Evolutionary conservation across 2,888 invertebrate species (phyloP), one percentile per base, ranked within the genome.

Genomic region (Morpho achilles): DNA sequence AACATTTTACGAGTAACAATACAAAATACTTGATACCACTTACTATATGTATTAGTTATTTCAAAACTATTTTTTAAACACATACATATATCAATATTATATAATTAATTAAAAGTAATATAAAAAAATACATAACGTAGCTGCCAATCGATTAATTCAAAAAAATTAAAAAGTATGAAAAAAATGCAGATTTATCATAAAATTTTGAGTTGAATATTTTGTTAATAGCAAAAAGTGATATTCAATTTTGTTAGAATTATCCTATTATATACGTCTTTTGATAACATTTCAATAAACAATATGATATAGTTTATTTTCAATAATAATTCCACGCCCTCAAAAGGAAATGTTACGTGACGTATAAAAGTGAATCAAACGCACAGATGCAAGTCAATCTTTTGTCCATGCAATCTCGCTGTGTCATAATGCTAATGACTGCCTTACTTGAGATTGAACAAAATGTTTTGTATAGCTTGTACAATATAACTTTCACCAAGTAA

Each of bases 401-500:
- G 66, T 67, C 65, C 66, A 22, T 58, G 54, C 52, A 61, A 59
- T 57, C 52, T 59, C 58, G 59, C 62, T 64, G 66, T 66, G 65
- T 67, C 67, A 65, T 63, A 63, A 61, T 60, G 48, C 39, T 49
- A 54, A 52, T 53, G 50, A 51, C 44, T 60, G 54, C 60, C 59
- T 60, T 62, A 59, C 58, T 50, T 50, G 60, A 60, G 53, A 61
- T 55, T 50, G 53, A 50, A 59, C 62, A 60, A 60, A 61, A 58
- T 60, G 57, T 60, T 59, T 63, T 56, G 56, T 62, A 63, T 52
- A 59, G 62, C 58, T 56, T 56, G 54, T 60, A 63, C 49, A 59
- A 61, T 55, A 61, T 67, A 67, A 77, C 81, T 83, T 84, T 84
- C 82, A 77, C 79, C 66, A 76, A 64, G 56, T 62, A 56, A 66